These are phyloP conservation scores for Bombus ignitus DNA, from an alignment of 1,140 invertebrate genomes.

Conservation along the genomic window DNA sequence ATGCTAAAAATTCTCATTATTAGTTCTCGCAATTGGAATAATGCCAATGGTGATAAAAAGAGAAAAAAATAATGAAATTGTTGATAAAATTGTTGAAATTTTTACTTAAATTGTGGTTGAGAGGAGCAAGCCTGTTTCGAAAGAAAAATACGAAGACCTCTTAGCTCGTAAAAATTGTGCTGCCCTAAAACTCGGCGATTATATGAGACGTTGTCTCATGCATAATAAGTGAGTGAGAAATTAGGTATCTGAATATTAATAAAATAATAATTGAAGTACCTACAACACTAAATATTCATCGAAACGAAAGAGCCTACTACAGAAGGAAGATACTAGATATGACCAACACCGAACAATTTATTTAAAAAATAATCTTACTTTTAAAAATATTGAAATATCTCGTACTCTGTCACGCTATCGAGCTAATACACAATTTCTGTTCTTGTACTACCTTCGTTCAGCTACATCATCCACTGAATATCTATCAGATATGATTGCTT, in stretches of 20 bases:
- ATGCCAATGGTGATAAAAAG: too few species aligned
- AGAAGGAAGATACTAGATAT: too few species aligned
- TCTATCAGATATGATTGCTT: not conserved
- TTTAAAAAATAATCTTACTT: too few species aligned
- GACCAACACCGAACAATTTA: too few species aligned
- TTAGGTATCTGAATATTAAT: conserved; percentile 1
- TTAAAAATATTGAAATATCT: not conserved
- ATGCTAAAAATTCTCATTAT: too few species aligned
- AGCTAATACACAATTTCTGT: not conserved
- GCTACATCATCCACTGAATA: not conserved
- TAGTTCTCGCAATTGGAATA: too few species aligned
- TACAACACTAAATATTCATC: too few species aligned
- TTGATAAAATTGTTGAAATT: too few species aligned
- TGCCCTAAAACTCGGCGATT: not conserved
- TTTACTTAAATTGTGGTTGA: too few species aligned
- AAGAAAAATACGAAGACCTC: not conserved
- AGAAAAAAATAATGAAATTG: too few species aligned
- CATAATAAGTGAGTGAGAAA: not conserved
- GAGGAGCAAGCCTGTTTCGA: not conserved
- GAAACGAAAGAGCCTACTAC: too few species aligned
- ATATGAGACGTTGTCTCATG: not conserved
- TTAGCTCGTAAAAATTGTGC: not conserved
- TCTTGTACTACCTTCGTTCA: not conserved
- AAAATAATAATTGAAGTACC: not conserved
- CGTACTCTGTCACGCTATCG: too few species aligned